Conservation (phyloP, 2,113 vertebrate genomes). For the Crotalus viridis region DNA sequence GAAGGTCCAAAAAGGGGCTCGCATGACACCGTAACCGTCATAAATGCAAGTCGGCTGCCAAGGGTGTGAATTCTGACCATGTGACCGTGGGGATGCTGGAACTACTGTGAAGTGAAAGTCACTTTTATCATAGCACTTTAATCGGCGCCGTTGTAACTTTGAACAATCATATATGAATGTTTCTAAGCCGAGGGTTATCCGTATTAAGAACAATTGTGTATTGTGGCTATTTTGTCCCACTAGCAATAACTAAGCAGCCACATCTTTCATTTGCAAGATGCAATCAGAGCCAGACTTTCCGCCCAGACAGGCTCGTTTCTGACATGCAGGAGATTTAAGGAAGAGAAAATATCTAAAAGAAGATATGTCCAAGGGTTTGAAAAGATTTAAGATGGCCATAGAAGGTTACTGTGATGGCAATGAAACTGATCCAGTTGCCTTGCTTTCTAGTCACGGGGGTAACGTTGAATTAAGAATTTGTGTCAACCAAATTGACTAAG, state of each 20-base stretch:
- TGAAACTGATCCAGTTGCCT: neutral
- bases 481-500: neutral
- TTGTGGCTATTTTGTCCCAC: no score
- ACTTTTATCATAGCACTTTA: no score
- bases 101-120: no score
- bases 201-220: neutral
- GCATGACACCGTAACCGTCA: no score
- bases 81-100: no score
- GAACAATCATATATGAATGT: no score
- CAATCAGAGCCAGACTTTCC: no score
- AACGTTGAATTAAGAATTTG: neutral
- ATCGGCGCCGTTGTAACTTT: no score
- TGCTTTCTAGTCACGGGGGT: neutral
- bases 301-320: neutral
- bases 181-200: no score
- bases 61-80: no score
- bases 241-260: neutral
- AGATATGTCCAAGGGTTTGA: neutral
- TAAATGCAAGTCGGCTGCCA: no score
- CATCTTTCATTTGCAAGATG: neutral
- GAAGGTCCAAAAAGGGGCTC: no score
- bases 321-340: neutral
- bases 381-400: neutral
- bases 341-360: neutral
- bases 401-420: neutral